Conservation (phyloP, 2,888 invertebrate species). For the Nebria brevicollis region DNA sequence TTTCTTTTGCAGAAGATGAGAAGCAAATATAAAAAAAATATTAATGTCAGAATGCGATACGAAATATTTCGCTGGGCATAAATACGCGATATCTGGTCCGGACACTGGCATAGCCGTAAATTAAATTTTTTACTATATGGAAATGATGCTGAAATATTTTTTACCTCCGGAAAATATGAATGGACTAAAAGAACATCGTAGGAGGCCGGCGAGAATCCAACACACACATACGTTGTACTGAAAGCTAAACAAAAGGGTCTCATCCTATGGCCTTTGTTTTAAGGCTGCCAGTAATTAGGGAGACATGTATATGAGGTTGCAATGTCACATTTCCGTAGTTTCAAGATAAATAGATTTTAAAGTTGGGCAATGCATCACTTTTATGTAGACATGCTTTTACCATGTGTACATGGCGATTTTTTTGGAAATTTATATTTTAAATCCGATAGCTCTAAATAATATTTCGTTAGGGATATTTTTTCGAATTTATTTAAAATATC, state of each 20-base stretch:
- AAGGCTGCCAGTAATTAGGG: constrained; percentile 27
- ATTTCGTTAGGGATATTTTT: too few species aligned
- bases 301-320: not conserved
- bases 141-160: constrained; percentile 54
- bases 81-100: constrained; percentile 57
- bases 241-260: constrained; percentile 35
- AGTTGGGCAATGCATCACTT: not conserved
- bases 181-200: constrained; percentile 54
- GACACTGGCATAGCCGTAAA: constrained; percentile 57
- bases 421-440: not conserved
- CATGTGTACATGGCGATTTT: not conserved
- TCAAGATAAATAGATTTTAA: not conserved
- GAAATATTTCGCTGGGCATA: constrained; percentile 44
- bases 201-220: constrained; percentile 38
- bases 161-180: constrained; percentile 51
- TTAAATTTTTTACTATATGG: constrained; percentile 54
- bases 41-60: constrained; percentile 35
- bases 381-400: constrained; percentile 21
- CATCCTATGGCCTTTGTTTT: constrained; percentile 35
- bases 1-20: not conserved
- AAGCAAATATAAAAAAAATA: constrained; percentile 19
- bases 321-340: not conserved
- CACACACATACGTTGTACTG: constrained; percentile 7
- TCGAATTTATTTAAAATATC: too few species aligned
- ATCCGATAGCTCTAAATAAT: too few species aligned